These are phyloP conservation scores for Genyomyrus donnyi DNA, from an alignment of 2,113 vertebrate genomes.

Conservation along the genomic window DNA sequence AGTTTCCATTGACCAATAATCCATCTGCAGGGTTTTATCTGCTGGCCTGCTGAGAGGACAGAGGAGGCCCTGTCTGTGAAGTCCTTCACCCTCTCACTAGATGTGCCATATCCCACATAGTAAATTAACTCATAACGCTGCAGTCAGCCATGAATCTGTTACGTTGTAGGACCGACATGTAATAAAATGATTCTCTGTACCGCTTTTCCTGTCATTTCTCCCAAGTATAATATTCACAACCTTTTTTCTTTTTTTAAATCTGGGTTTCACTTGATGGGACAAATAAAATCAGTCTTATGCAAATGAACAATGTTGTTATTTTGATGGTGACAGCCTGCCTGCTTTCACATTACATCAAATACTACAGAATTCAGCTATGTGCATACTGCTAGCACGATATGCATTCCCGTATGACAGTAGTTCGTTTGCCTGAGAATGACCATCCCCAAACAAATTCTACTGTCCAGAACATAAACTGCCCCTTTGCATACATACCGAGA, in stretches of 20 bases:
- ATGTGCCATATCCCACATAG: neutral
- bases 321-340: neutral
- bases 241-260: neutral
- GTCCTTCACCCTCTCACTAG: neutral
- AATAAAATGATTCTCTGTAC: constrained; percentile 39
- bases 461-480: neutral
- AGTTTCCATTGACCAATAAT: neutral
- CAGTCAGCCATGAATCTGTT: neutral
- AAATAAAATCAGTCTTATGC: neutral
- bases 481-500: neutral
- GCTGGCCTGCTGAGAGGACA: neutral
- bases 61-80: neutral
- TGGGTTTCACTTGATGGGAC: neutral
- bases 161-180: constrained; percentile 23
- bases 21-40: neutral
- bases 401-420: neutral
- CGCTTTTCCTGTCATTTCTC: constrained; percentile 15
- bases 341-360: neutral
- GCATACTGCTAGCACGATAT: neutral
- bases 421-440: neutral
- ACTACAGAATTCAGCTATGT: neutral
- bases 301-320: neutral
- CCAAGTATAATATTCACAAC: neutral
- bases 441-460: neutral
- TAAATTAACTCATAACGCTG: neutral